These are phyloP conservation scores for Hemicentrotus pulcherrimus DNA, from an alignment of 35 echinoderm and acorn worm genomes.

Conservation along the genomic window DNA sequence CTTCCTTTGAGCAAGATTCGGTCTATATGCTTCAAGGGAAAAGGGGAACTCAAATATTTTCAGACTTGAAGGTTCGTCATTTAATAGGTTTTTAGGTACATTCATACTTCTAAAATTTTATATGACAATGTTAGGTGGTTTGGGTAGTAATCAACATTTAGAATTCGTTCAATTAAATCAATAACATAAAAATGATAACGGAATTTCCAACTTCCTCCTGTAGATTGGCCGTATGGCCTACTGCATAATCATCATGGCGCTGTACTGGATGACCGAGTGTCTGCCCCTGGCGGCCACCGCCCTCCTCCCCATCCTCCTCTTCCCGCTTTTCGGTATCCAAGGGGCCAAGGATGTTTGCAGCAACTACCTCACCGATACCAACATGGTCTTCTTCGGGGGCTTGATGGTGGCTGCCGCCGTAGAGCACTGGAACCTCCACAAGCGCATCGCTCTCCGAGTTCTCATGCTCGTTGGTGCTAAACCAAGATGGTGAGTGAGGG, in stretches of 20 bases:
- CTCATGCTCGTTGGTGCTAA: slow-evolving; percentile 76
- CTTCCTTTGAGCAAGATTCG: too few relatives aligned
- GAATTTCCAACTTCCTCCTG: background rate
- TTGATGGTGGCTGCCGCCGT: slow-evolving; percentile 84
- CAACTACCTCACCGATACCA: slow-evolving; percentile 89
- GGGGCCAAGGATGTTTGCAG: slow-evolving; percentile 60
- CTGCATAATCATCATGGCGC: slow-evolving; percentile 77
- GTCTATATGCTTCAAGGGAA: too few relatives aligned
- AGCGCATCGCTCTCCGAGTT: slow-evolving; percentile 83
- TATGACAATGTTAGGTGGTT: too few relatives aligned
- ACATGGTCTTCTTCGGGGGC: slow-evolving; percentile 82
- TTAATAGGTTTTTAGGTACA: too few relatives aligned
- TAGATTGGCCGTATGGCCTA: slow-evolving; percentile 89
- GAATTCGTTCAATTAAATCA: too few relatives aligned
- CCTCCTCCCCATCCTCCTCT: slow-evolving; percentile 83
- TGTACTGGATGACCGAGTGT: slow-evolving; percentile 83
- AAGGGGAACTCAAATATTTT: too few relatives aligned
- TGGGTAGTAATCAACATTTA: too few relatives aligned
- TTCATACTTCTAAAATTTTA: too few relatives aligned
- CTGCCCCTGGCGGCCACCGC: slow-evolving; percentile 87
- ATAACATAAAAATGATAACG: background rate
- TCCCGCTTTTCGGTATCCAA: slow-evolving; percentile 83
- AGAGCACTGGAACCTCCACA: slow-evolving; percentile 88
- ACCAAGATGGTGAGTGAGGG: slow-evolving; percentile 71
- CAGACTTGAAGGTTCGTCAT: too few relatives aligned